Percentiles rank a stretch among this genome's conserved stretches.
These are phyloP conservation scores for Scaptomyza parva DNA, from an alignment of 2,888 invertebrate species.

Conservation along the genomic window DNA sequence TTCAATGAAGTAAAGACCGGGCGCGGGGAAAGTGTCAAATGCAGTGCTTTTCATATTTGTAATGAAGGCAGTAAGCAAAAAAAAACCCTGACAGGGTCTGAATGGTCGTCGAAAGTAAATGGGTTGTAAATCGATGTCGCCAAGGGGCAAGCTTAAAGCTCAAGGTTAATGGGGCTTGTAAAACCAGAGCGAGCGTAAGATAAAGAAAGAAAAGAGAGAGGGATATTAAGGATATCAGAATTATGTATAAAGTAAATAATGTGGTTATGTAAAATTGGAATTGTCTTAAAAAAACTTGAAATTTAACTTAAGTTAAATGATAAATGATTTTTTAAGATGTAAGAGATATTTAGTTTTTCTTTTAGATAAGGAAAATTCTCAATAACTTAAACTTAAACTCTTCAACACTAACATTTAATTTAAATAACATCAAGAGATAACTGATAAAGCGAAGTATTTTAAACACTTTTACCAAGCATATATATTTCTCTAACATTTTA, in stretches of 20 bases:
- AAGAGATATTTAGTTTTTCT: too few relatives aligned
- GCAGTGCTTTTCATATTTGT: slow-evolving; percentile 67
- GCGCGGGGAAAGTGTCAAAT: slow-evolving; percentile 66
- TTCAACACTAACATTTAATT: background rate
- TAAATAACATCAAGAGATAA: background rate
- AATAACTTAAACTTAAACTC: background rate
- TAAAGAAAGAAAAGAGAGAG: too few relatives aligned
- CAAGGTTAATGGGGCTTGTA: slow-evolving; percentile 19
- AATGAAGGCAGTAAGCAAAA: slow-evolving; percentile 28
- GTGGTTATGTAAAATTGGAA: background rate
- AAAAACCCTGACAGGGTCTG: slow-evolving; percentile 13
- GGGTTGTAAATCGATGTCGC: slow-evolving; percentile 53
- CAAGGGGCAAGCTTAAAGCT: slow-evolving; percentile 23
- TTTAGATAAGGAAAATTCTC: background rate
- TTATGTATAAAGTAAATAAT: background rate
- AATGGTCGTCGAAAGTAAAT: slow-evolving; percentile 40
- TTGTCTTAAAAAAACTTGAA: too few relatives aligned
- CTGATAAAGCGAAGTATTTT: background rate
- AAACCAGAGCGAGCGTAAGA: background rate
- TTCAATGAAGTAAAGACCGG: slow-evolving; percentile 47
- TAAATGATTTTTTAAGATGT: too few relatives aligned
- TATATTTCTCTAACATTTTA: too few relatives aligned
- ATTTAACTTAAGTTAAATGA: too few relatives aligned
- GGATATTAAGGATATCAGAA: too few relatives aligned
- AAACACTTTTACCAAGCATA: background rate